These are phyloP conservation scores for Caloenas nicobarica DNA, from an alignment of 2,113 vertebrate species.

Conservation along the genomic window DNA sequence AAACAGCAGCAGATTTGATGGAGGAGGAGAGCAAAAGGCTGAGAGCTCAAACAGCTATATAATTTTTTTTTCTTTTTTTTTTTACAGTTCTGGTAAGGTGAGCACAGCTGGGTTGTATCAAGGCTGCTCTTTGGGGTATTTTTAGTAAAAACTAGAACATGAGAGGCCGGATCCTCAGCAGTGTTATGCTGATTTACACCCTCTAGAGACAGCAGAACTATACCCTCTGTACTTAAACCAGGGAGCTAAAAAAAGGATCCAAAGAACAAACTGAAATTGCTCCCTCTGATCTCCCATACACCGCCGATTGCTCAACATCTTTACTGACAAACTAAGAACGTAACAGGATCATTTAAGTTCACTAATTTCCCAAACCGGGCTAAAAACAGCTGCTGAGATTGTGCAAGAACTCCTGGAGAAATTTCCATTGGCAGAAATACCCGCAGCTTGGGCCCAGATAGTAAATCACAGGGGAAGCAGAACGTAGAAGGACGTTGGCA, in stretches of 20 bases:
- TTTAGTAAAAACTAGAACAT: neutral
- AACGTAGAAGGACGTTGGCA: slow-evolving; percentile 12
- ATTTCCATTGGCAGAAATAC: slow-evolving; percentile 72
- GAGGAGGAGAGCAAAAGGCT: neutral
- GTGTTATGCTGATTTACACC: slow-evolving; percentile 18
- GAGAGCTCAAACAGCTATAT: neutral
- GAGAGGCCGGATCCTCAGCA: slow-evolving; percentile 34
- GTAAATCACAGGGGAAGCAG: neutral
- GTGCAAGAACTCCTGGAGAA: slow-evolving; percentile 72
- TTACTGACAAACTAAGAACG: slow-evolving; percentile 59
- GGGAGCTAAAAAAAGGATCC: slow-evolving; percentile 40
- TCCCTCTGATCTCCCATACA: slow-evolving; percentile 50
- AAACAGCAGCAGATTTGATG: neutral
- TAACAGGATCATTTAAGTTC: slow-evolving; percentile 78
- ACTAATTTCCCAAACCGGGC: slow-evolving; percentile 77
- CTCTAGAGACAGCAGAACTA: neutral
- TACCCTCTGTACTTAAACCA: neutral
- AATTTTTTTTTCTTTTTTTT: neutral
- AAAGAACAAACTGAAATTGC: neutral
- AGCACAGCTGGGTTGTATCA: slow-evolving; percentile 46
- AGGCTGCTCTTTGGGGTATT: slow-evolving; percentile 29
- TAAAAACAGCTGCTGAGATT: slow-evolving; percentile 79
- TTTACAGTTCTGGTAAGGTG: slow-evolving; percentile 26
- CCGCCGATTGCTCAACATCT: slow-evolving; percentile 69
- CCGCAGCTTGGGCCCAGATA: slow-evolving; percentile 18